Percentiles rank a stretch among this genome's conserved stretches.
Evolutionary conservation across 2,113 vertebrate genomes (phyloP).

Genomic region (Cyprinodon brontotheroides): DNA sequence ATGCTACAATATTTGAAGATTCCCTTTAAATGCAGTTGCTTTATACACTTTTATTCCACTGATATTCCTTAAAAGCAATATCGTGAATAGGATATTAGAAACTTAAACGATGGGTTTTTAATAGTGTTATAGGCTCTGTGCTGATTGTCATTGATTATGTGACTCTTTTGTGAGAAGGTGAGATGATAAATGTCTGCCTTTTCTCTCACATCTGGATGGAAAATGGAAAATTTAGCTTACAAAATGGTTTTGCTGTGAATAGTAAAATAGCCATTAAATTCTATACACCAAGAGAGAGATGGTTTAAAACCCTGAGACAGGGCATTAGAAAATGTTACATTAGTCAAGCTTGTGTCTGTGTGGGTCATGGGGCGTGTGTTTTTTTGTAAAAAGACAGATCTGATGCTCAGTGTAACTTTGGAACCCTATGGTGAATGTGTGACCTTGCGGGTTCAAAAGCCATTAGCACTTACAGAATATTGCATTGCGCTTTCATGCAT

Average conservation of each 20-base stretch:
- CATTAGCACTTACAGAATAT: slow-evolving; percentile 34
- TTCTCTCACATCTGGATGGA: slow-evolving; percentile 9
- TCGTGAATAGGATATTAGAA: slow-evolving; percentile 1
- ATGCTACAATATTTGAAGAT: too few species aligned
- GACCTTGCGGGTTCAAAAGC: slow-evolving; percentile 38
- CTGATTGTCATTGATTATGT: slow-evolving; percentile 46
- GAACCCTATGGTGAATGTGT: slow-evolving; percentile 20
- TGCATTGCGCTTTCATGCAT: slow-evolving; percentile 28
- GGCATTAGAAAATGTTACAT: too few species aligned
- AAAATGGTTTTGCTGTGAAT: slow-evolving; percentile 23
- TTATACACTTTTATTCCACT: slow-evolving; percentile 8
- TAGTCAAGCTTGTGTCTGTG: slow-evolving; percentile 3
- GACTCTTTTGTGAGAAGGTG: slow-evolving; percentile 12
- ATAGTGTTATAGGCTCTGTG: not conserved
- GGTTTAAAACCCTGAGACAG: not conserved
- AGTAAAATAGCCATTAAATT: slow-evolving; percentile 11
- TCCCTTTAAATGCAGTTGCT: too few species aligned
- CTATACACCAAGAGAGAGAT: slow-evolving; percentile 4
- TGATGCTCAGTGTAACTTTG: not conserved
- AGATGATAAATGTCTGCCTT: slow-evolving; percentile 18
- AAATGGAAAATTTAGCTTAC: slow-evolving; percentile 48
- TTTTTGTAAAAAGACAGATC: not conserved
- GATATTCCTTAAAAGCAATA: slow-evolving; percentile 16
- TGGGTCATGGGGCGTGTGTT: not conserved
- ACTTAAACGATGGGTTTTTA: slow-evolving; percentile 24